These are phyloP conservation scores for Anguilla rostrata DNA, from an alignment of 2,113 vertebrate genomes.

Conservation along the genomic window DNA sequence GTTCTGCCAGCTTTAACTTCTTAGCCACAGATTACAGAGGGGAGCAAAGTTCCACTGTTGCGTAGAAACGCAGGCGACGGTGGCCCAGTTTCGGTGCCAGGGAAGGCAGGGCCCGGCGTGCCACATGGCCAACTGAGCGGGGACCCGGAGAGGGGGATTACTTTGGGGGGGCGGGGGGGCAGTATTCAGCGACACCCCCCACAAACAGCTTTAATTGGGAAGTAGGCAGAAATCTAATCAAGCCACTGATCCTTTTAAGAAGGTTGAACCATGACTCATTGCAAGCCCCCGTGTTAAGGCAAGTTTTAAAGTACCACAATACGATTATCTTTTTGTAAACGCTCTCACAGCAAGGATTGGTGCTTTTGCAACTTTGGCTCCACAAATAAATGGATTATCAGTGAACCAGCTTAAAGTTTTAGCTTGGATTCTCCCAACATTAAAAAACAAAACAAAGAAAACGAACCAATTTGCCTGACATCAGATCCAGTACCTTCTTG, in stretches of 20 bases:
- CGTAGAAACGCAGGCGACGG: conserved; percentile 47
- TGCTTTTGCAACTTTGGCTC: conserved; percentile 5
- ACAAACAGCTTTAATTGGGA: conserved; percentile 12
- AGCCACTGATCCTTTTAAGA: conserved; percentile 5
- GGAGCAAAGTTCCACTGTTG: conserved; percentile 48
- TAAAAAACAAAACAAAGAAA: no score
- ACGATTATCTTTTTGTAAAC: conserved; percentile 1
- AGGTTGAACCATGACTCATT: conserved; percentile 11
- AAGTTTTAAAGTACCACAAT: neutral
- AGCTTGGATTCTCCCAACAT: neutral
- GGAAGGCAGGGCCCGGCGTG: conserved; percentile 17
- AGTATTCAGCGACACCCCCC: neutral
- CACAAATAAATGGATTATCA: conserved; percentile 19
- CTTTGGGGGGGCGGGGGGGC: neutral
- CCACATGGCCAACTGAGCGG: conserved; percentile 40
- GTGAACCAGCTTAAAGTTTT: neutral
- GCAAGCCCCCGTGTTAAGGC: conserved; percentile 12
- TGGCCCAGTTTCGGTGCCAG: conserved; percentile 47
- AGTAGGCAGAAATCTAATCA: neutral
- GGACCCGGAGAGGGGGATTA: conserved; percentile 21
- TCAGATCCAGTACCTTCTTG: neutral
- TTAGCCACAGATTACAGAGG: conserved; percentile 51
- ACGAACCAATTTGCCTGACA: neutral
- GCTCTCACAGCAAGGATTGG: neutral
- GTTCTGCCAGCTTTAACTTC: conserved; percentile 55